Evolutionary conservation across 2,797 vertebrate species (phyloP).

Genomic region (Anomalospiza imberbis): DNA sequence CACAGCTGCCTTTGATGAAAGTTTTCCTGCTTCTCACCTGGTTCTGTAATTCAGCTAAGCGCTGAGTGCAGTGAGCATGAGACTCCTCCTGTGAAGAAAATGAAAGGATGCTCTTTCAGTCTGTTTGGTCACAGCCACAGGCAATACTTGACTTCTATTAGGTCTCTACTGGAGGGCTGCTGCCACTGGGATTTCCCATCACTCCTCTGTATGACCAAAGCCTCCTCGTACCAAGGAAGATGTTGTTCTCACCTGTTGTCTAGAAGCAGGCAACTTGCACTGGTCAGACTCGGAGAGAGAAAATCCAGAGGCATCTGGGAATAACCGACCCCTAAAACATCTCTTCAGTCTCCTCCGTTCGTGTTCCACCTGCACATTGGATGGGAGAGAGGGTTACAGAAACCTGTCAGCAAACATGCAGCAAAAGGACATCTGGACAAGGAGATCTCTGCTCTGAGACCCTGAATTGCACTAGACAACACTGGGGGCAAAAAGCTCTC

Average conservation of each 20-base stretch:
- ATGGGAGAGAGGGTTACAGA: neutral
- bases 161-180: neutral
- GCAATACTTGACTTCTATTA: fast-evolving
- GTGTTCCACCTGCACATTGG: neutral
- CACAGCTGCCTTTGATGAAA: neutral
- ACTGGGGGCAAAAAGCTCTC: neutral
- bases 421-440: neutral
- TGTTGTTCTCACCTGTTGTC: neutral
- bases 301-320: neutral
- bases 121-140: neutral
- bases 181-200: neutral
- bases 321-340: neutral
- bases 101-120: neutral
- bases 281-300: neutral
- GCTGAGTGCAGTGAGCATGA: neutral
- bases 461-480: neutral
- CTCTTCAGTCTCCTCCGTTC: conserved; percentile 64
- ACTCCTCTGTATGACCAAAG: neutral
- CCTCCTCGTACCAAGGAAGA: neutral
- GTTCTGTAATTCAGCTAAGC: neutral
- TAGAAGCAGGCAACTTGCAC: neutral
- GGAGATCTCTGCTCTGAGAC: neutral
- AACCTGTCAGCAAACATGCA: neutral
- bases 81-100: neutral
- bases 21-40: neutral